Percentiles rank a stretch among this genome's conserved stretches.
These are phyloP conservation scores for Lacerta viridis DNA, from an alignment of 2,797 vertebrate species.

Conservation along the genomic window DNA sequence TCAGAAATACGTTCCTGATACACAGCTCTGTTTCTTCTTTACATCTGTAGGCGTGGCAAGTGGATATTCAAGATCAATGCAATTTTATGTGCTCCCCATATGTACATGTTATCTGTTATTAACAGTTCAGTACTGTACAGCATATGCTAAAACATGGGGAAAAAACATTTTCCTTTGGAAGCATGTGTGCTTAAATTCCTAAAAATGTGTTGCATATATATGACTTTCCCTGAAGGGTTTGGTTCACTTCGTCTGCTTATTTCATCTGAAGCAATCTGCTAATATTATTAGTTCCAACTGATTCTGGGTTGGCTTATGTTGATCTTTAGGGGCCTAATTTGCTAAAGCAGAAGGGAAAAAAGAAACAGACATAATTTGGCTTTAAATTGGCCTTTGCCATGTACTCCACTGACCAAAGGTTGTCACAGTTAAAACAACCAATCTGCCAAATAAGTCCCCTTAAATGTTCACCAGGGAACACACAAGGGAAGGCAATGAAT, in stretches of 20 bases:
- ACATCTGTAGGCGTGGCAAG: too few species aligned
- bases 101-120: background rate
- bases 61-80: background rate
- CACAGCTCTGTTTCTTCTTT: too few species aligned
- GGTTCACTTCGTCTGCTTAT: background rate
- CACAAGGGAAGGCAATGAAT: background rate
- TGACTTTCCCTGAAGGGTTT: background rate
- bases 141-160: background rate
- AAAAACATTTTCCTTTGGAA: background rate
- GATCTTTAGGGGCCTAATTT: background rate
- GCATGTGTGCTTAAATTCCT: background rate
- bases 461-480: background rate
- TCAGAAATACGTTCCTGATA: too few species aligned
- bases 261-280: background rate
- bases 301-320: background rate
- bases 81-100: background rate
- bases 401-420: background rate
- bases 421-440: background rate
- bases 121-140: background rate
- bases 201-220: background rate
- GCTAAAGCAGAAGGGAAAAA: background rate
- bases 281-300: background rate
- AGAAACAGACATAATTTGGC: background rate
- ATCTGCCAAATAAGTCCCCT: too few species aligned
- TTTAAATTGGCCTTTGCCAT: background rate